Evolutionary conservation across 2,888 invertebrate genomes (phyloP).

Genomic region (Nezara viridula): DNA sequence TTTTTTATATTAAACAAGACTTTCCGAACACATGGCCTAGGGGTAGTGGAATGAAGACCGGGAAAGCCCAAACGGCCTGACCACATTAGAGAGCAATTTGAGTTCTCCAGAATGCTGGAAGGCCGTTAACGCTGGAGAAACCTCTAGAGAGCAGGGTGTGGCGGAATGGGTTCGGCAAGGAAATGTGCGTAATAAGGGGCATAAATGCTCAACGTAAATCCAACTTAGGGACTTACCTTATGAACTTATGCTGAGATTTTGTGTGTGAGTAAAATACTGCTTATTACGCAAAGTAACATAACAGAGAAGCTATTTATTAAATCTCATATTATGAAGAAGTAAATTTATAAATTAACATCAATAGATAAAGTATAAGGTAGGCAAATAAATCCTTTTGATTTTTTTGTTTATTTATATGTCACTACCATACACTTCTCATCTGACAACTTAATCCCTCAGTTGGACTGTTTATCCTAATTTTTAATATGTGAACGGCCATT

Average conservation of each 20-base stretch:
- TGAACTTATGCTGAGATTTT: background rate
- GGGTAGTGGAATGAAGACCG: background rate
- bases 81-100: background rate
- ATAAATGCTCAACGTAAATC: background rate
- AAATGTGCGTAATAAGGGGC: constrained; percentile 13
- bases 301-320: background rate
- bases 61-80: background rate
- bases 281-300: background rate
- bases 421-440: too few relatives aligned
- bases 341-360: too few relatives aligned
- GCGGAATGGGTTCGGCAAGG: background rate
- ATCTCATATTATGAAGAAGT: too few relatives aligned
- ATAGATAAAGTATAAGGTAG: too few relatives aligned
- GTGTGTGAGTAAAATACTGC: background rate
- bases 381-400: too few relatives aligned
- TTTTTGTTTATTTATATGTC: too few relatives aligned
- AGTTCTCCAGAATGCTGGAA: background rate
- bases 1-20: too few relatives aligned
- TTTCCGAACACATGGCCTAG: background rate
- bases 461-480: too few relatives aligned
- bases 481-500: too few relatives aligned
- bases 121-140: background rate
- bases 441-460: too few relatives aligned
- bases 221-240: background rate
- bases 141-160: background rate